These are phyloP conservation scores for Lanius collurio DNA, from an alignment of 2,113 vertebrate species.

Conservation along the genomic window DNA sequence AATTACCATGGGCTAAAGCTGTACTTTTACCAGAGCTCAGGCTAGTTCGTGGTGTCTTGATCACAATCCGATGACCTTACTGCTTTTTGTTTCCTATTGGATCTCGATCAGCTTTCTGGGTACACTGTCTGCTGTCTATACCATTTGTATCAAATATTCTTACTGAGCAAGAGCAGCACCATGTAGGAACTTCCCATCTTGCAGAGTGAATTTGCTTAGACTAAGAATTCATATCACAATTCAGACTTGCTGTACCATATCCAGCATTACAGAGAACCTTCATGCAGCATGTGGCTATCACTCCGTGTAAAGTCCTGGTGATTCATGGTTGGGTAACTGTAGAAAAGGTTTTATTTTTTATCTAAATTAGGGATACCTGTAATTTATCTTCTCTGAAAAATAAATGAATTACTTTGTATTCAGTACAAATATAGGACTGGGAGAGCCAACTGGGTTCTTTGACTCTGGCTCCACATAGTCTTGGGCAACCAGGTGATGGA, in stretches of 20 bases:
- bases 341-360: not conserved
- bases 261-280: not conserved
- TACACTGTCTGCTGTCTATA: not conserved
- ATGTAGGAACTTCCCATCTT: not conserved
- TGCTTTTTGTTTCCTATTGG: not conserved
- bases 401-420: not conserved
- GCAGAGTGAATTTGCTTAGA: not conserved
- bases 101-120: not conserved
- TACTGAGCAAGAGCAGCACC: not conserved
- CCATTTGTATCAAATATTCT: not conserved
- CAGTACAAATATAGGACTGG: not conserved
- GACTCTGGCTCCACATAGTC: not conserved
- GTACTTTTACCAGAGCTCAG: not conserved
- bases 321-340: not conserved
- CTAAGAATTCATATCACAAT: not conserved
- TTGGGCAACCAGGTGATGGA: not conserved
- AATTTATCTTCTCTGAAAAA: not conserved
- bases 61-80: not conserved
- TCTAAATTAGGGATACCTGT: not conserved
- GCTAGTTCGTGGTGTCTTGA: rapidly evolving
- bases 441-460: not conserved
- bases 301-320: not conserved
- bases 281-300: not conserved
- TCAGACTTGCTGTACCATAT: not conserved
- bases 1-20: not conserved